Evolutionary conservation across 35 echinoderm and acorn worm species (phyloP).

Genomic region (Acanthaster planci): DNA sequence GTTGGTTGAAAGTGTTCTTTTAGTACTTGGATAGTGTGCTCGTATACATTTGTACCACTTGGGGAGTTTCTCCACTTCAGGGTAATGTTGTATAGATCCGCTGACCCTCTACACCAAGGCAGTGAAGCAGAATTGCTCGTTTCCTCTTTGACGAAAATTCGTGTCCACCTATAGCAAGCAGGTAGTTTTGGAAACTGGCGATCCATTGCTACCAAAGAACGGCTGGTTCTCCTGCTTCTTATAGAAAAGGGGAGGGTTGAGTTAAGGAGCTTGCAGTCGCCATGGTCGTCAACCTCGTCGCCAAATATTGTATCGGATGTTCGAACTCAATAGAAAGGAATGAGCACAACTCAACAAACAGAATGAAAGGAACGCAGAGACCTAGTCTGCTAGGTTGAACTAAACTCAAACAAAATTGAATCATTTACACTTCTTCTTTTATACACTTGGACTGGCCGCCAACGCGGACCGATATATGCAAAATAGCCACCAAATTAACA

Average conservation of each 20-base stretch:
- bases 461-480: too few relatives aligned
- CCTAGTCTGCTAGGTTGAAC: too few relatives aligned
- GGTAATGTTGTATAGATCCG: constrained; percentile 10
- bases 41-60: background rate
- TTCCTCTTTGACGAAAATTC: constrained; percentile 22
- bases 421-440: too few relatives aligned
- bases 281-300: constrained; percentile 2
- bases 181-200: constrained; percentile 40
- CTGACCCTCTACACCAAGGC: constrained; percentile 65
- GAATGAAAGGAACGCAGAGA: too few relatives aligned
- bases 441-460: too few relatives aligned
- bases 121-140: constrained; percentile 63
- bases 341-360: too few relatives aligned
- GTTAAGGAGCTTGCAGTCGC: constrained; percentile 23
- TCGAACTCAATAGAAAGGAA: too few relatives aligned
- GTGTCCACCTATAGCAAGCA: constrained; percentile 34
- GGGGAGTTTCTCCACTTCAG: background rate
- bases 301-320: constrained; percentile 1
- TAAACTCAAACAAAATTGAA: too few relatives aligned
- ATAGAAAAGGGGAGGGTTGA: constrained; percentile 53
- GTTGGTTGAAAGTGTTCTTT: constrained; percentile 12
- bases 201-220: constrained; percentile 60
- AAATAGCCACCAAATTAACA: too few relatives aligned
- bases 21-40: background rate
- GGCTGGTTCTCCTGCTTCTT: constrained; percentile 51